phyloP scores from a whole-genome alignment of 2,888 invertebrate genomes.

The Ptychoptera contaminata region DNA sequence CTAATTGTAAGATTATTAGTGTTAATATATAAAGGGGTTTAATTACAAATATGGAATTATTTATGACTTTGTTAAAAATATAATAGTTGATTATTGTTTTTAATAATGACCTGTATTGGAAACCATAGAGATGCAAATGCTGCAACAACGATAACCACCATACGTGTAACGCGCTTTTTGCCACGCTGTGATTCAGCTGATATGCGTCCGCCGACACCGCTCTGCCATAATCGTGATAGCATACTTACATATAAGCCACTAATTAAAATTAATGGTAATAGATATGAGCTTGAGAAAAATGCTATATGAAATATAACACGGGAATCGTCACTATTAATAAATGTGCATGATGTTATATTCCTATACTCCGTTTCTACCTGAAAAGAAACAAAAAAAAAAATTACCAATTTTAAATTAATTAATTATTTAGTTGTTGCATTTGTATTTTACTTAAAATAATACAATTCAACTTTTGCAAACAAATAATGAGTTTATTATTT shows the following conservation, averaged over 20 bases:
- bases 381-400: constrained; percentile 1
- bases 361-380: constrained; percentile 34
- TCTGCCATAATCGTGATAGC: constrained; percentile 73
- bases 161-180: constrained; percentile 73
- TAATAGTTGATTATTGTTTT: too few species aligned
- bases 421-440: neutral
- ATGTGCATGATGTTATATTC: constrained; percentile 43
- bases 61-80: too few species aligned
- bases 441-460: too few species aligned
- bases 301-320: constrained; percentile 40
- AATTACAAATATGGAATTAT: too few species aligned
- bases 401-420: neutral
- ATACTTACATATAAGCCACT: constrained; percentile 77
- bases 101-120: constrained; percentile 81
- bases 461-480: too few species aligned
- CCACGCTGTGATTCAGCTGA: constrained; percentile 62
- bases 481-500: too few species aligned
- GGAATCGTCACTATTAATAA: constrained; percentile 36
- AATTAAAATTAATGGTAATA: constrained; percentile 72
- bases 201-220: constrained; percentile 58
- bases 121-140: constrained; percentile 93
- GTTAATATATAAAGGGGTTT: constrained; percentile 5
- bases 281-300: constrained; percentile 74
- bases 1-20: neutral
- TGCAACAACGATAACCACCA: constrained; percentile 81